Conservation (phyloP, 2,888 invertebrate genomes). For the Mechanitis messenoides region DNA sequence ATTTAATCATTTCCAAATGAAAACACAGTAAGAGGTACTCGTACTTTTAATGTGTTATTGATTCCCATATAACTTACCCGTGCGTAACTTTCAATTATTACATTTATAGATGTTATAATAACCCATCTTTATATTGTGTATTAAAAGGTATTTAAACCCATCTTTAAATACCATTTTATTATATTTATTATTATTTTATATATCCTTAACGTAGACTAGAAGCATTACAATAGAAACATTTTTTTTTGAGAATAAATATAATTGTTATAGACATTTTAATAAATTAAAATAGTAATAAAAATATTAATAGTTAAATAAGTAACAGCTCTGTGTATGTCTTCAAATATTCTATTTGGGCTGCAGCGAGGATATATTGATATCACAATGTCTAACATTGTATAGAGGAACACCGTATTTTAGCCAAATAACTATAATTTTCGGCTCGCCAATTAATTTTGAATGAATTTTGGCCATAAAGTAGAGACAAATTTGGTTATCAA, state of each 20-base stretch:
- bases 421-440: constrained; percentile 32
- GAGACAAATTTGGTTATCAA: too few species aligned
- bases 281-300: too few species aligned
- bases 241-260: too few species aligned
- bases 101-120: constrained; percentile 7
- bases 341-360: constrained; percentile 64
- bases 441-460: constrained; percentile 28
- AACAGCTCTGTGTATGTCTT: constrained; percentile 37
- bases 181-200: too few species aligned
- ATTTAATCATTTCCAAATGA: constrained; percentile 20
- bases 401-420: constrained; percentile 33
- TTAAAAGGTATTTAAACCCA: too few species aligned
- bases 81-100: constrained; percentile 10
- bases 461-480: constrained; percentile 9
- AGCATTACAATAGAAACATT: too few species aligned
- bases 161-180: too few species aligned
- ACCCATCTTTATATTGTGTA: too few species aligned
- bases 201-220: too few species aligned
- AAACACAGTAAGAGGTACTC: constrained; percentile 18
- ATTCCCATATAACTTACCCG: constrained; percentile 17
- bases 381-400: constrained; percentile 28
- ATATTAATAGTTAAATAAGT: too few species aligned
- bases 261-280: too few species aligned
- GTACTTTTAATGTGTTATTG: constrained; percentile 19
- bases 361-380: constrained; percentile 55